Percentiles rank a stretch among this genome's conserved stretches.
These are phyloP conservation scores for Lutjanus erythropterus DNA, from an alignment of 2,113 vertebrate genomes.

Conservation along the genomic window DNA sequence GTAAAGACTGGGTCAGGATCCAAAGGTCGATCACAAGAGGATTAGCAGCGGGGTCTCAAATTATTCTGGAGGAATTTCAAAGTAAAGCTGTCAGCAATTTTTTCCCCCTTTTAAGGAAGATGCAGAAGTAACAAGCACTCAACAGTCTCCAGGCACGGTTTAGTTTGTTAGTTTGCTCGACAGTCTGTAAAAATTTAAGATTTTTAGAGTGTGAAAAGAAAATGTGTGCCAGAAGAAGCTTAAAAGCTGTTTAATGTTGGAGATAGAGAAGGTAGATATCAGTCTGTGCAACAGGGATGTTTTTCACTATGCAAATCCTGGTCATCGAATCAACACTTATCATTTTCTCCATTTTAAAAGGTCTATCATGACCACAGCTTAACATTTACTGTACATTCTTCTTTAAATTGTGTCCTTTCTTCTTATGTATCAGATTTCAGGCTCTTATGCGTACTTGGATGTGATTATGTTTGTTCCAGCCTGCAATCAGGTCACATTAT, in stretches of 20 bases:
- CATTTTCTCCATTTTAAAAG: not conserved
- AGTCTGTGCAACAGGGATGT: not conserved
- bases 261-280: not conserved
- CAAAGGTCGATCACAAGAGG: conserved; percentile 39
- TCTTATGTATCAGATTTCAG: not conserved
- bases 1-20: conserved; percentile 27
- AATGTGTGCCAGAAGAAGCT: not conserved
- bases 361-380: not conserved
- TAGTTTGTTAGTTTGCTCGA: conserved; percentile 4
- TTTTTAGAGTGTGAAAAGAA: too few relatives aligned
- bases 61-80: conserved; percentile 50
- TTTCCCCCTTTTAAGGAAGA: conserved; percentile 10
- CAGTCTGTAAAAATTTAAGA: not conserved
- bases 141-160: not conserved
- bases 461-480: not conserved
- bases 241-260: not conserved
- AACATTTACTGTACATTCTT: not conserved
- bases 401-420: not conserved
- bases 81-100: conserved; percentile 43
- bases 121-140: not conserved
- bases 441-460: not conserved
- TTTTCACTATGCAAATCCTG: not conserved
- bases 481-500: not conserved
- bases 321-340: not conserved
- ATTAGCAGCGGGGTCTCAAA: conserved; percentile 51